phyloP scores from a whole-genome alignment of 2,888 invertebrate species.

The Dynastes hyllus region DNA sequence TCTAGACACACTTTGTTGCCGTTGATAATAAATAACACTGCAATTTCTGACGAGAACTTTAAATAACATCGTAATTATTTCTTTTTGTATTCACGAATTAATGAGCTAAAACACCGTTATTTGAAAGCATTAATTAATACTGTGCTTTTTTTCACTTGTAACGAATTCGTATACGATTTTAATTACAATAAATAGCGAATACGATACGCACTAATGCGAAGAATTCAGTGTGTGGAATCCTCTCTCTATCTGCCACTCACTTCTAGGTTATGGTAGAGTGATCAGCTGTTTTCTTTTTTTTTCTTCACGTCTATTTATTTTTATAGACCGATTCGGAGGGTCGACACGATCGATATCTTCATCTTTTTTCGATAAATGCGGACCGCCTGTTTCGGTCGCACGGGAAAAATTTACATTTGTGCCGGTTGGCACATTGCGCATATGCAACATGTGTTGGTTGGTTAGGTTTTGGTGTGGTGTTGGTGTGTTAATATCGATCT shows the following conservation, averaged over 20 bases:
- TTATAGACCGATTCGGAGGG: not conserved
- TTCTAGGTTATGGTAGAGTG: conserved; percentile 43
- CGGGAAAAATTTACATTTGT: conserved; percentile 35
- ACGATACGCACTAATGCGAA: not conserved
- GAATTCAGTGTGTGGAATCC: not conserved
- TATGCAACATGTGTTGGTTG: conserved; percentile 58
- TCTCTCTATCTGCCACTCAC: not conserved
- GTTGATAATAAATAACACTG: conserved; percentile 66
- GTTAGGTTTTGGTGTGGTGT: conserved; percentile 23
- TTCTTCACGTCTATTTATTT: conserved; percentile 17
- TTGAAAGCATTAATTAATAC: not conserved
- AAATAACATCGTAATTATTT: conserved; percentile 61
- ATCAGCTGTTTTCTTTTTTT: conserved; percentile 42
- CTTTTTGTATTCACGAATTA: no score
- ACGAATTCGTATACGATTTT: conserved; percentile 11
- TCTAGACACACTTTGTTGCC: conserved; percentile 64
- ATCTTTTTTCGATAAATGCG: conserved; percentile 20
- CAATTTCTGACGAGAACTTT: conserved; percentile 65
- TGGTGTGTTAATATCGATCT: conserved; percentile 56
- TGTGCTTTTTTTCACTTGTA: not conserved
- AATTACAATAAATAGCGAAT: conserved; percentile 29
- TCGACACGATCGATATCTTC: conserved; percentile 13
- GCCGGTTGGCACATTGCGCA: conserved; percentile 52
- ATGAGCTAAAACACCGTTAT: not conserved
- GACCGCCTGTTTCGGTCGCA: conserved; percentile 26